phyloP scores from a whole-genome alignment of 2,113 vertebrate species.

The Cephalophus harveyi region DNA sequence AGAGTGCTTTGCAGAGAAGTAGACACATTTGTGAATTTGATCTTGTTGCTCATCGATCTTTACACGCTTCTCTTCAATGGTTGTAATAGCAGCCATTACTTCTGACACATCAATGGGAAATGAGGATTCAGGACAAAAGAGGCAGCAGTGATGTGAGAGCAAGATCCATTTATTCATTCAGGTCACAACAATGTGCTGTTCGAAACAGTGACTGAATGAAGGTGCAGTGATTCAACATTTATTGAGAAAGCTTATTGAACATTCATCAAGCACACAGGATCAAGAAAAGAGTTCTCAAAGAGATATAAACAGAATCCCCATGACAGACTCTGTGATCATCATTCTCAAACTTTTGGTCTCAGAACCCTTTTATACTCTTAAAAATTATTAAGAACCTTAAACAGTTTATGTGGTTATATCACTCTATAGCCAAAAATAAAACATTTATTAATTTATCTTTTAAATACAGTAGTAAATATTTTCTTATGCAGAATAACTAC shows the following conservation, averaged over 20 bases:
- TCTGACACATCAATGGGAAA: conserved; percentile 6
- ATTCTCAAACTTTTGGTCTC: not conserved
- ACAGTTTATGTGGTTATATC: not conserved
- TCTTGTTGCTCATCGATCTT: conserved; percentile 5
- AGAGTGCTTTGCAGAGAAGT: not conserved
- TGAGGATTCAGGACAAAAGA: not conserved
- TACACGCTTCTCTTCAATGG: not conserved
- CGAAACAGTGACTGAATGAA: not conserved
- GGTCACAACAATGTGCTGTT: not conserved
- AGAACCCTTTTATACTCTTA: not conserved
- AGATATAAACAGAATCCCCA: not conserved
- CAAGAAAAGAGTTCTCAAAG: not conserved
- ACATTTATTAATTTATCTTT: not conserved
- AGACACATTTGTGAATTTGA: not conserved
- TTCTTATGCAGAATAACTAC: not conserved
- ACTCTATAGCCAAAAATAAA: not conserved
- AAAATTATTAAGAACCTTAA: not conserved
- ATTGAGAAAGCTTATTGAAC: not conserved
- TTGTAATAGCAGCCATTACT: not conserved
- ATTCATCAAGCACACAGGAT: not conserved
- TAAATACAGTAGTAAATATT: not conserved
- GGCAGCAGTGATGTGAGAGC: not conserved
- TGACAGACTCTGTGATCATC: not conserved
- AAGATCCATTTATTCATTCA: not conserved
- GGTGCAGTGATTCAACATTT: not conserved